Percentiles rank a stretch among this genome's conserved stretches.
phyloP scores from a whole-genome alignment of 2,797 vertebrate genomes.

The Falco biarmicus region DNA sequence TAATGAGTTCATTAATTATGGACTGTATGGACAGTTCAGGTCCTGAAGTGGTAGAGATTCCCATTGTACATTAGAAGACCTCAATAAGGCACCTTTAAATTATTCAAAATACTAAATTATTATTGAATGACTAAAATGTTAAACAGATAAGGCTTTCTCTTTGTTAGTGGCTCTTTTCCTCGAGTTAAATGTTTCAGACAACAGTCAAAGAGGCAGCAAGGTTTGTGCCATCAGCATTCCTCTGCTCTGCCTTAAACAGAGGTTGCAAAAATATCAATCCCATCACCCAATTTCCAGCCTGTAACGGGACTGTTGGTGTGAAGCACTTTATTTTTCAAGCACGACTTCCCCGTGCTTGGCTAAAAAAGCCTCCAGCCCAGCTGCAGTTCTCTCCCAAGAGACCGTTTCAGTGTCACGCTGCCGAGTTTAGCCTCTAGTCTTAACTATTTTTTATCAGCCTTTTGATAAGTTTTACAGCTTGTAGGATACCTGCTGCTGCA shows the following conservation, averaged over 20 bases:
- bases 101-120: background rate
- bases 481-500: background rate
- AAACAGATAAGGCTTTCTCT: background rate
- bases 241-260: background rate
- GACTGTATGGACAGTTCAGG: background rate
- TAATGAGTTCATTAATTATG: background rate
- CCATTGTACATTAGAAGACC: background rate
- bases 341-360: rapidly evolving
- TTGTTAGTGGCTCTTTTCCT: background rate
- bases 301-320: background rate
- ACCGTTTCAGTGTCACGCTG: background rate
- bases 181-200: background rate
- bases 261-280: background rate
- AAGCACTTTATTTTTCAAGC: background rate
- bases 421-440: background rate
- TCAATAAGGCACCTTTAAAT: background rate
- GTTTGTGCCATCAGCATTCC: background rate
- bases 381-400: background rate
- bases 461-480: background rate
- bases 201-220: background rate
- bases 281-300: background rate
- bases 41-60: background rate
- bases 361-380: background rate
- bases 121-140: background rate
- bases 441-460: background rate